Evolutionary conservation across 37 sponge, comb jelly and placozoan genomes (phyloP).

Genomic region (Tethya wilhelma): DNA sequence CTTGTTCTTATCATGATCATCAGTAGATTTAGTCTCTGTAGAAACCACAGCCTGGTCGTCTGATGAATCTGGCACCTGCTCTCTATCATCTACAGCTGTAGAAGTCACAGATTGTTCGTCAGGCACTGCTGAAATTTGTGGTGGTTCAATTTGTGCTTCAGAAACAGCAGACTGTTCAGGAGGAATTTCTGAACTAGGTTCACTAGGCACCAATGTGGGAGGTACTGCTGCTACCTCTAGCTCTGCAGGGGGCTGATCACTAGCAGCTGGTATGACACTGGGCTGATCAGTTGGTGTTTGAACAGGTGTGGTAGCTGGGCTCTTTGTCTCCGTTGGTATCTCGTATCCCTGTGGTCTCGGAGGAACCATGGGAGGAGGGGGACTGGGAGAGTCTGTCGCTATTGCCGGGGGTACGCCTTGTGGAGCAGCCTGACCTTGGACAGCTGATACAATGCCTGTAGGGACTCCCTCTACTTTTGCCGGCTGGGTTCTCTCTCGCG

Average conservation of each 20-base stretch:
- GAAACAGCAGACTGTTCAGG: not conserved
- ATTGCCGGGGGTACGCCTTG: not conserved
- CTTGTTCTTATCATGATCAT: no score
- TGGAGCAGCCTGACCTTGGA: not conserved
- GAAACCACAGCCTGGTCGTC: no score
- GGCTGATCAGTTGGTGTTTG: not conserved
- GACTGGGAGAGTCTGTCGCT: not conserved
- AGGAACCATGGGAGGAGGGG: not conserved
- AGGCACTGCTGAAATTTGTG: not conserved
- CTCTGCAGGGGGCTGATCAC: not conserved
- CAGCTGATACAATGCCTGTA: not conserved
- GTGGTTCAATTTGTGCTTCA: not conserved
- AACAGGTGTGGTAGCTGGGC: not conserved
- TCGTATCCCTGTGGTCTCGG: not conserved
- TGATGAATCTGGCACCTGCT: no score
- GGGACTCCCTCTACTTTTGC: slow-evolving; percentile 18
- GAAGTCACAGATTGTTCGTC: not conserved
- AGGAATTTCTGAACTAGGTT: not conserved
- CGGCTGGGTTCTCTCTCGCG: slow-evolving; percentile 16
- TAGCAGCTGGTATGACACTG: not conserved
- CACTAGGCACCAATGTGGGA: not conserved
- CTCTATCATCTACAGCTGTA: not conserved
- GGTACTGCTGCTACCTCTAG: not conserved
- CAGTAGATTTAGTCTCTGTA: no score
- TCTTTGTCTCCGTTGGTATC: not conserved